A percentile compares a stretch with the other conserved stretches of the same genome.
Evolutionary conservation across 2,888 invertebrate genomes (phyloP).

Genomic region (Calliphora vomitoria): DNA sequence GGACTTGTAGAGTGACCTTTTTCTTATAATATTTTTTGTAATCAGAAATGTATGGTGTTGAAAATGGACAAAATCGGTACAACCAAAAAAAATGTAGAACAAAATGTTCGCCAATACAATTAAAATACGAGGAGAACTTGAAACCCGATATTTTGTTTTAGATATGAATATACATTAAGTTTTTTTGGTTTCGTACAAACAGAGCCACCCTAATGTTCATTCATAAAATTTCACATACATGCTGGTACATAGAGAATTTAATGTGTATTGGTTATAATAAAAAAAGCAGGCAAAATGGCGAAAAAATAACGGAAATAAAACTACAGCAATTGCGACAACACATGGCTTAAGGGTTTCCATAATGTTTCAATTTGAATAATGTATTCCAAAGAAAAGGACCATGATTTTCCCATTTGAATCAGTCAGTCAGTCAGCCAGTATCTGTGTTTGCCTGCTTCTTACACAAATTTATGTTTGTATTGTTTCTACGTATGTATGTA

Average conservation of each 20-base stretch:
- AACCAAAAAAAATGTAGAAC: too few relatives aligned
- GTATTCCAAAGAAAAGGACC: conserved; percentile 44
- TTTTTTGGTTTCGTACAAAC: background rate
- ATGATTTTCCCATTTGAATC: conserved; percentile 43
- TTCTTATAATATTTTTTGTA: too few relatives aligned
- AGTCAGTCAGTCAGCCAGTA: background rate
- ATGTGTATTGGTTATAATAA: conserved; percentile 1
- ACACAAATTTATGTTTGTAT: background rate
- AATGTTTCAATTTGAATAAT: conserved; percentile 71
- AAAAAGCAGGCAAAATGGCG: background rate
- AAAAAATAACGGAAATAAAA: conserved; percentile 45
- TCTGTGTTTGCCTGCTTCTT: background rate
- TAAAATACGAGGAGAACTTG: too few relatives aligned
- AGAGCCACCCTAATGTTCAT: background rate
- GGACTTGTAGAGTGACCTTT: too few relatives aligned
- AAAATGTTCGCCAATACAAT: too few relatives aligned
- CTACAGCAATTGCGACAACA: conserved; percentile 65
- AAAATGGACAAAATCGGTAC: too few relatives aligned
- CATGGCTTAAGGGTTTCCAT: conserved; percentile 65
- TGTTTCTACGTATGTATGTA: background rate
- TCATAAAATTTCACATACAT: background rate
- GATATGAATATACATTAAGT: too few relatives aligned
- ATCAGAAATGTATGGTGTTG: too few relatives aligned
- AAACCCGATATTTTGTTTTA: too few relatives aligned
- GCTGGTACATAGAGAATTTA: background rate